Evolutionary conservation across 2,888 invertebrate species (phyloP).

Genomic region (Leucophora obtusa): DNA sequence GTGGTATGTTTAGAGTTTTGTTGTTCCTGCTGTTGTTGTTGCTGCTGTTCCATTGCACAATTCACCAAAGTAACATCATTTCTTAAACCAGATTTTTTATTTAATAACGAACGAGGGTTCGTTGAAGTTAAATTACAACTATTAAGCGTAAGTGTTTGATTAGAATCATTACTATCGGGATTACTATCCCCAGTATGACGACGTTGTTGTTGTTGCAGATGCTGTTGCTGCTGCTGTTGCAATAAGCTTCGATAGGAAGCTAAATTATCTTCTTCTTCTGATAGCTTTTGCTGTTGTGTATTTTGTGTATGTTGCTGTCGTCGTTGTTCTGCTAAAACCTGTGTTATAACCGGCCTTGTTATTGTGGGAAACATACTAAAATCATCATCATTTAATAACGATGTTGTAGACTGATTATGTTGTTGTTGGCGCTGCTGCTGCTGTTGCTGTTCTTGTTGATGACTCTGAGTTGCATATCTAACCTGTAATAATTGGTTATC

Average conservation of each 20-base stretch:
- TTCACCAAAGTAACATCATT: slow-evolving; percentile 77
- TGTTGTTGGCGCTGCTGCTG: slow-evolving; percentile 34
- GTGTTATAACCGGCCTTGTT: slow-evolving; percentile 72
- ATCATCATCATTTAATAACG: slow-evolving; percentile 67
- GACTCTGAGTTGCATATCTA: slow-evolving; percentile 67
- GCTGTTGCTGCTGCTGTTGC: slow-evolving; percentile 60
- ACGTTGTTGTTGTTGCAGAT: slow-evolving; percentile 27
- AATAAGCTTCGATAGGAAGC: slow-evolving; percentile 64
- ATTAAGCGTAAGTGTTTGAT: slow-evolving; percentile 70
- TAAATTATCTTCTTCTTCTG: slow-evolving; percentile 50
- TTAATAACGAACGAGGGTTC: slow-evolving; percentile 13
- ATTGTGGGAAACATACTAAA: slow-evolving; percentile 71
- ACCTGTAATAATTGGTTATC: slow-evolving; percentile 16
- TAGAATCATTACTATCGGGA: slow-evolving; percentile 70
- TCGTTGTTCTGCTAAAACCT: slow-evolving; percentile 62
- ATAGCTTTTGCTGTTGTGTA: slow-evolving; percentile 46
- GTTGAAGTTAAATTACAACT: slow-evolving; percentile 65
- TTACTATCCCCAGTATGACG: slow-evolving; percentile 64
- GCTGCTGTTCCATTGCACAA: slow-evolving; percentile 76
- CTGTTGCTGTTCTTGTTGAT: slow-evolving; percentile 51
- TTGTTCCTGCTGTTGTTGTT: slow-evolving; percentile 42
- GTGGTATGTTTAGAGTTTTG: slow-evolving; percentile 51
- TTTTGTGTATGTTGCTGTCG: slow-evolving; percentile 51
- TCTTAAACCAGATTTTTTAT: slow-evolving; percentile 73
- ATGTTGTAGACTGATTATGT: slow-evolving; percentile 53